Evolutionary conservation across 2,888 invertebrate genomes (phyloP).

Genomic region (Drosophila nr. medialis): DNA sequence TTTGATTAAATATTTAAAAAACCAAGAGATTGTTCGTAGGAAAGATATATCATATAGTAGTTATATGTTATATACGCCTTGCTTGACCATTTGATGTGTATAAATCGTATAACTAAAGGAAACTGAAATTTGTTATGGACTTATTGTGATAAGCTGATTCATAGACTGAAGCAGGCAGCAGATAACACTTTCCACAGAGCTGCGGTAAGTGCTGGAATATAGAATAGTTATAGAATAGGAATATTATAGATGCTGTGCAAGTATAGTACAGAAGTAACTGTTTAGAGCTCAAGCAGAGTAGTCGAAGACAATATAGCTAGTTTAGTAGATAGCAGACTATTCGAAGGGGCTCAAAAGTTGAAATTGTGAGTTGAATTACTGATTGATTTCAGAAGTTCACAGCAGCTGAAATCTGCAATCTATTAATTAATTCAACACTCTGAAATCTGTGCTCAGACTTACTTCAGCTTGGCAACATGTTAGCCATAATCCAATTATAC

Average conservation of each 20-base stretch:
- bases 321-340: no score
- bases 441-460: neutral
- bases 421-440: neutral
- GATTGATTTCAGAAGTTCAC: neutral
- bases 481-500: conserved; percentile 6
- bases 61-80: no score
- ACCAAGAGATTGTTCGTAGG: neutral
- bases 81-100: no score
- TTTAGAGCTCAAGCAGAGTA: neutral
- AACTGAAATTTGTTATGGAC: no score
- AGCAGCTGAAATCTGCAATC: neutral
- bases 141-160: no score
- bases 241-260: no score
- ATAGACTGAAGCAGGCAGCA: no score
- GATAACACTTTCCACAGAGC: no score
- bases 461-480: neutral
- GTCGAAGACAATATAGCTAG: neutral
- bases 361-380: neutral
- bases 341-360: neutral
- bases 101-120: no score
- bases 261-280: no score
- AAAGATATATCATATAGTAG: neutral
- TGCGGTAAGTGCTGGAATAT: no score
- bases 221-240: no score
- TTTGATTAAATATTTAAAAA: neutral